Conservation (phyloP, 2,888 invertebrate species). For the Ecliptopera silaceata region DNA sequence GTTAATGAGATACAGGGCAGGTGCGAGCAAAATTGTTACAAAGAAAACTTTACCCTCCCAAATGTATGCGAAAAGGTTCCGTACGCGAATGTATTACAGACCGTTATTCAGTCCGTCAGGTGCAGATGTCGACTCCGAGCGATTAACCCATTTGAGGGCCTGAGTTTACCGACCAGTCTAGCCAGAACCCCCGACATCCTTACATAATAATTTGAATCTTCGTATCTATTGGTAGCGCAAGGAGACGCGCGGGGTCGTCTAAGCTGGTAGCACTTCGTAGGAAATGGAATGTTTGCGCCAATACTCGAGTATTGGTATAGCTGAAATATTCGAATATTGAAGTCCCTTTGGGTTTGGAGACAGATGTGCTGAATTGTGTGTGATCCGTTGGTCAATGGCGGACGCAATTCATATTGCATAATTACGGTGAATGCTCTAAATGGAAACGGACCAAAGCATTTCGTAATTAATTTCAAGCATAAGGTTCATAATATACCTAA, state of each 20-base stretch:
- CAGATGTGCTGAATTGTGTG: constrained; percentile 33
- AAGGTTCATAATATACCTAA: too few species aligned
- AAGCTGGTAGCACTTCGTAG: constrained; percentile 47
- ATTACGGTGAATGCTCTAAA: background rate
- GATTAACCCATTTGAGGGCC: constrained; percentile 78
- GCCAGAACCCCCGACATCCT: constrained; percentile 47
- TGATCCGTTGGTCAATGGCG: constrained; percentile 21
- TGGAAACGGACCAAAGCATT: background rate
- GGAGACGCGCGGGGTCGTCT: constrained; percentile 41
- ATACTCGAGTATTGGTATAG: constrained; percentile 70
- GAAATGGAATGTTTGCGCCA: constrained; percentile 68
- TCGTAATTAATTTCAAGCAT: too few species aligned
- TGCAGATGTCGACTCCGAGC: constrained; percentile 74
- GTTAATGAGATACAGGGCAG: constrained; percentile 25
- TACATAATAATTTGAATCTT: constrained; percentile 33
- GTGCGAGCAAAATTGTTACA: constrained; percentile 17
- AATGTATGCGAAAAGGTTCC: constrained; percentile 47
- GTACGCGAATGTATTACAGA: constrained; percentile 53
- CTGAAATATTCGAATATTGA: constrained; percentile 58
- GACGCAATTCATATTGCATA: constrained; percentile 6
- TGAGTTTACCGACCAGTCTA: constrained; percentile 46
- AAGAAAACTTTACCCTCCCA: constrained; percentile 23
- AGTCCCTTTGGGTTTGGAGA: constrained; percentile 43
- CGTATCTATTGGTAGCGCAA: constrained; percentile 12
- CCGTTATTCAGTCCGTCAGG: constrained; percentile 78